These are phyloP conservation scores for Notodonta ziczac DNA, from an alignment of 2,888 invertebrate species.

Conservation along the genomic window DNA sequence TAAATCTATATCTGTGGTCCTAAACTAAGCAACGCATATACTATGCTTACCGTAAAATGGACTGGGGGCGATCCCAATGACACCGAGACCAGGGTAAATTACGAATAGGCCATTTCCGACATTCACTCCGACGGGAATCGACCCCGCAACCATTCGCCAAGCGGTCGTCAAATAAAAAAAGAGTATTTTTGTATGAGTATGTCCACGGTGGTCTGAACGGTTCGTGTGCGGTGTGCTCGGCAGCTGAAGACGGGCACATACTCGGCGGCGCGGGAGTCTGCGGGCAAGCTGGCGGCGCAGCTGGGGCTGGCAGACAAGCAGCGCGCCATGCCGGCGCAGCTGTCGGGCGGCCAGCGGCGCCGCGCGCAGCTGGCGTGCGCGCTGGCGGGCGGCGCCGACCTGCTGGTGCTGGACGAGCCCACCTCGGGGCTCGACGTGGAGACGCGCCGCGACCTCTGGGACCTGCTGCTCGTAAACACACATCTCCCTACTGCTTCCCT, in stretches of 20 bases:
- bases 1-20: no score
- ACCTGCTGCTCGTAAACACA: slow-evolving; percentile 43
- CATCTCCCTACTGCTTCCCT: not conserved
- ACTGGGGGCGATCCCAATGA: no score
- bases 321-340: slow-evolving; percentile 77
- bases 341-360: slow-evolving; percentile 95
- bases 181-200: no score
- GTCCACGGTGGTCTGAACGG: no score
- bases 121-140: no score
- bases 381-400: slow-evolving; percentile 89
- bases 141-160: no score
- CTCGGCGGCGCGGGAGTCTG: slow-evolving; percentile 30
- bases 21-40: no score
- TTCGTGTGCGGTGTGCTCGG: no score
- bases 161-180: no score
- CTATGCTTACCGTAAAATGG: no score
- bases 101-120: no score
- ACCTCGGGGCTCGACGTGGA: slow-evolving; percentile 80
- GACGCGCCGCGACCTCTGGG: slow-evolving; percentile 58
- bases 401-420: slow-evolving; percentile 90
- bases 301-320: slow-evolving; percentile 81
- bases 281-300: slow-evolving; percentile 37
- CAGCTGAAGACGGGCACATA: slow-evolving; percentile 66
- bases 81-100: no score
- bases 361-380: slow-evolving; percentile 94